Evolutionary conservation across 2,888 invertebrate genomes (phyloP).

Genomic region (Microplitis manilae): DNA sequence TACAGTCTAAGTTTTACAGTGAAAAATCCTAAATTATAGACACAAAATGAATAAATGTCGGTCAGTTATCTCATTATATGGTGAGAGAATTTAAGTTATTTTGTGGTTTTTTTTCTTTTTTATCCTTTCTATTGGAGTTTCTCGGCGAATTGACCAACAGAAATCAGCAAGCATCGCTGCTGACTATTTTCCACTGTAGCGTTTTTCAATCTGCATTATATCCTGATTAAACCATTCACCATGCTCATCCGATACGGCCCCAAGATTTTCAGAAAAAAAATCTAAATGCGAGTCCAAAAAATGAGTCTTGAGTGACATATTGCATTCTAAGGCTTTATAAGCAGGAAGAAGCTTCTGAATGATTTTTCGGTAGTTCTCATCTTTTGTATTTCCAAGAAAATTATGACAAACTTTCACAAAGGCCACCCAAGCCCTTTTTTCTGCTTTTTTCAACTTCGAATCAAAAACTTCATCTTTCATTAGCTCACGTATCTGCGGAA

Average conservation of each 20-base stretch:
- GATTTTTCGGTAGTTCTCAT: conserved; percentile 32
- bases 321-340: conserved; percentile 52
- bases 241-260: conserved; percentile 55
- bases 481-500: conserved; percentile 40
- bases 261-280: conserved; percentile 52
- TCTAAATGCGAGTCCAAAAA: conserved; percentile 57
- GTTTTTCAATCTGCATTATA: conserved; percentile 52
- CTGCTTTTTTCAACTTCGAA: conserved; percentile 5
- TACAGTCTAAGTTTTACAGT: neutral
- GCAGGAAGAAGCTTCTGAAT: conserved; percentile 35
- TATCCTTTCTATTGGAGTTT: conserved; percentile 27
- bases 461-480: conserved; percentile 36
- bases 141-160: conserved; percentile 36
- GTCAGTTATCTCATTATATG: conserved; percentile 7
- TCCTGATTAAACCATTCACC: conserved; percentile 59
- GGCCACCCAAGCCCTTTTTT: conserved; percentile 37
- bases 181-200: conserved; percentile 49
- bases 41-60: neutral
- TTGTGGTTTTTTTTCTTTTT: conserved; percentile 19
- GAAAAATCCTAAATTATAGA: conserved; percentile 6
- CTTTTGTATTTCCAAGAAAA: conserved; percentile 40
- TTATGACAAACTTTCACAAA: conserved; percentile 29
- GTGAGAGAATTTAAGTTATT: neutral
- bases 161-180: conserved; percentile 38
- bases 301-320: conserved; percentile 53